These are phyloP conservation scores for Subacronicta megacephala DNA, from an alignment of 2,888 invertebrate species.

Conservation along the genomic window DNA sequence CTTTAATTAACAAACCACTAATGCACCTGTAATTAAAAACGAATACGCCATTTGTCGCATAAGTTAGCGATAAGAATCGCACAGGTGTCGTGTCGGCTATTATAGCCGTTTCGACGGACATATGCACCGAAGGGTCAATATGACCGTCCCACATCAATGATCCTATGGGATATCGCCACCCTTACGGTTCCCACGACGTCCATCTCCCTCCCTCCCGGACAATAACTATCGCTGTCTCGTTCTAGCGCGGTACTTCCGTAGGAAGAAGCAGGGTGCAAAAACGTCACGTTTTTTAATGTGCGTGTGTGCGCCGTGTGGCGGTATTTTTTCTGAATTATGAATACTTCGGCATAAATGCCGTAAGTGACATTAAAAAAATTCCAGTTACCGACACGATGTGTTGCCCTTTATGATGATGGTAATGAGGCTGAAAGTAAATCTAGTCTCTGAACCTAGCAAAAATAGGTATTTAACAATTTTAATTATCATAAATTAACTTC, in stretches of 20 bases:
- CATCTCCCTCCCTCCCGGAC: conserved; percentile 64
- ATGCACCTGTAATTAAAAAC: conserved; percentile 49
- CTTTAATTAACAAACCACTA: conserved; percentile 37
- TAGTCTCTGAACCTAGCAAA: too few species aligned
- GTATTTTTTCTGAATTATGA: conserved; percentile 52
- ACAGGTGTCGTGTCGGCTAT: conserved; percentile 68
- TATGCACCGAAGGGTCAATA: conserved; percentile 62
- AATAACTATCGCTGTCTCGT: conserved; percentile 51
- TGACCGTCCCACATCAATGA: conserved; percentile 79
- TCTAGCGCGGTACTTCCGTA: conserved; percentile 80
- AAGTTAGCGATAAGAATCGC: conserved; percentile 68
- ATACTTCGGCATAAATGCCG: too few species aligned
- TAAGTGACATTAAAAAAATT: too few species aligned
- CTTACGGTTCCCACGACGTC: conserved; percentile 85
- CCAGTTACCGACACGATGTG: conserved; percentile 20
- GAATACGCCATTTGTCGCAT: conserved; percentile 58
- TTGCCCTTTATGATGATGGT: conserved; percentile 36
- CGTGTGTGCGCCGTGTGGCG: conserved; percentile 84
- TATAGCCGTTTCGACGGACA: conserved; percentile 49
- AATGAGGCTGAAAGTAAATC: conserved; percentile 15
- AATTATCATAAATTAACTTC: too few species aligned
- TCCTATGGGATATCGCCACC: conserved; percentile 88
- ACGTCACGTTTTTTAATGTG: conserved; percentile 77
- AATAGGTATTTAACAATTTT: too few species aligned
- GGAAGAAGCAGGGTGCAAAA: conserved; percentile 85